phyloP scores from a whole-genome alignment of 2,888 invertebrate genomes.

The Stenodema calcarata region DNA sequence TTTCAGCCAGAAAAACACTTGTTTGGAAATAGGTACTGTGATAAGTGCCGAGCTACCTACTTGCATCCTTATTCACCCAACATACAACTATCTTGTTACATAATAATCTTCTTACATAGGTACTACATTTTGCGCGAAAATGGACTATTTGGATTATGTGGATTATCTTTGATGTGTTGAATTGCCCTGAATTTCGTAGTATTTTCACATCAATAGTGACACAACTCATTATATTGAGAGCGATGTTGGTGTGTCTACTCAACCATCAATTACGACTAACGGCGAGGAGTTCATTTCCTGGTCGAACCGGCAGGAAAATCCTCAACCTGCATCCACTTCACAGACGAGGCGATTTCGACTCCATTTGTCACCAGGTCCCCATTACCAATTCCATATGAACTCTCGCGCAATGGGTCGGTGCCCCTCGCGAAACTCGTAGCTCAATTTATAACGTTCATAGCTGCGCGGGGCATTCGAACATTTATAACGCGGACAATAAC shows the following conservation, averaged over 20 bases:
- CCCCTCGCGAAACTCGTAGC: not conserved
- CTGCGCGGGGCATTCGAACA: not conserved
- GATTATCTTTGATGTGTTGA: not conserved
- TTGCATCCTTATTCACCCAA: too few species aligned
- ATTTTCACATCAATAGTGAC: not conserved
- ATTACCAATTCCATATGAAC: constrained; percentile 11
- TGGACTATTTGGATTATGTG: too few species aligned
- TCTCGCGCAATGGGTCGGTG: not conserved
- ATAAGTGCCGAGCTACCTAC: too few species aligned
- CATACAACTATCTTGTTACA: too few species aligned
- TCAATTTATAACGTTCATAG: not conserved
- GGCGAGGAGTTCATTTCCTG: not conserved
- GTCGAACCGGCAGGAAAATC: not conserved
- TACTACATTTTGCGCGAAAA: too few species aligned
- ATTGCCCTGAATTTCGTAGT: not conserved
- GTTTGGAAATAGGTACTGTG: too few species aligned
- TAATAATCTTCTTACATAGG: too few species aligned
- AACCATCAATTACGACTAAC: not conserved
- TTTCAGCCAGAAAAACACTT: too few species aligned
- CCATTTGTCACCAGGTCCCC: constrained; percentile 10
- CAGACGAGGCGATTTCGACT: not conserved
- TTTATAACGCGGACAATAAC: not conserved
- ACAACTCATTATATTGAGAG: not conserved
- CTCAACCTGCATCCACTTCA: not conserved
- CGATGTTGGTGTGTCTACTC: not conserved